Evolutionary conservation across 2,888 invertebrate species (phyloP), one percentile per base, ranked within the genome.

Genomic region (Dryomyza anilis): DNA sequence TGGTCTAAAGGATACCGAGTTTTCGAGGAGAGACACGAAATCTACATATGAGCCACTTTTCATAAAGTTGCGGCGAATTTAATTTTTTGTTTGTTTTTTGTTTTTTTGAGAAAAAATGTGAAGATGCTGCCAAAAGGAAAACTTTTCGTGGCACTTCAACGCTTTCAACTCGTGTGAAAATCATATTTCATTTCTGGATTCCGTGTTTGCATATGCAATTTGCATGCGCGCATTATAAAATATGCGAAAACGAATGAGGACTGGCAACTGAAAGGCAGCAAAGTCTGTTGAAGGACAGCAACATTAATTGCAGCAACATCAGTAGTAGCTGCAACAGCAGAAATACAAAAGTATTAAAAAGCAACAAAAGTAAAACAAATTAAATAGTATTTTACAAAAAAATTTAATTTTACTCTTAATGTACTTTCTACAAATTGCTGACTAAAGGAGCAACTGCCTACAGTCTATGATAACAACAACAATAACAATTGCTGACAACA

Each of bases 81-180:
- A 12, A n/a, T 45, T 1, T 27, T 45, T 23, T 55, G 16, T 21
- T 46, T 12, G 5, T 29, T 45, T 46, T 30, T 23, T 23, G 16
- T 30, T 19, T 55, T 23, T 21, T 55, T 33, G 14, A 33, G 33
- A 21, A 19, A 12, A 33, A 19, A 21, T 14, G 23, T 36, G 36
- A 55, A 55, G 55, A 63, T 30, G 45, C 52, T 39, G 50, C 25
- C 29, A 48, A 50, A 36, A 46, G 29, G 29, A 19, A 48, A 57
- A 58, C 16, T 53, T 57, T 45, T 43, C 50, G 30, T 58, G 50
- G 63, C 65, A 67, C 59, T 67, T 67, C 67, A 67, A 67, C 67
- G 63, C 67, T 65, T 67, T 63, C 63, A 50, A 46, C 60, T 65
- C 65, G 56, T 52, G 57, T 63, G 60, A 60, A 52, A 62, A n/a